A percentile compares a stretch with the other conserved stretches of the same genome.
Evolutionary conservation across 2,888 invertebrate genomes (phyloP).

Genomic region (Herminia tarsipennalis): DNA sequence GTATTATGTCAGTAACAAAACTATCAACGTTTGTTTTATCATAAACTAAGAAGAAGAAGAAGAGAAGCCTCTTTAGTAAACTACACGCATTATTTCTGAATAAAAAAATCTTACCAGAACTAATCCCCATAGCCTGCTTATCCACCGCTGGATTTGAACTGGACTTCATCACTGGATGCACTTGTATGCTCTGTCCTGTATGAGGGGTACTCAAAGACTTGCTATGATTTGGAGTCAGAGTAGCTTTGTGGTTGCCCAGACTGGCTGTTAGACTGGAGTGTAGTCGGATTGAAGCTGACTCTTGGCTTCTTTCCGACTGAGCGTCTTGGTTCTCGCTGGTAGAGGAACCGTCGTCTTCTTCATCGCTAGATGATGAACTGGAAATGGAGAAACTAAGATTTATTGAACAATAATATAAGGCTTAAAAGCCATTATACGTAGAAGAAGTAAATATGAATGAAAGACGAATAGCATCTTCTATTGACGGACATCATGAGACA

Average conservation of each 20-base stretch:
- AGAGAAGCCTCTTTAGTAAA: no score
- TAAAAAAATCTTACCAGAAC: conserved; percentile 74
- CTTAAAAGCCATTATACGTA: no score
- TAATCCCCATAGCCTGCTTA: conserved; percentile 81
- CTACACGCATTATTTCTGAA: no score
- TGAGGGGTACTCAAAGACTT: conserved; percentile 78
- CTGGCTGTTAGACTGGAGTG: conserved; percentile 54
- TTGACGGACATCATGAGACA: neutral
- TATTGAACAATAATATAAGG: neutral
- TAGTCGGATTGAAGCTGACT: conserved; percentile 62
- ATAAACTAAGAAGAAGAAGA: no score
- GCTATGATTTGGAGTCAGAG: conserved; percentile 72
- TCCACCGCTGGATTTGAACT: conserved; percentile 82
- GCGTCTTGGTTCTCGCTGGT: conserved; percentile 79
- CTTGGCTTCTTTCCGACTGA: conserved; percentile 71
- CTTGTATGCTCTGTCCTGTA: conserved; percentile 72
- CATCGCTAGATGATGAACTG: conserved; percentile 91
- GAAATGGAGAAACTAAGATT: conserved; percentile 34
- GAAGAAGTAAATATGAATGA: no score
- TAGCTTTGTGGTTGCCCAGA: conserved; percentile 51
- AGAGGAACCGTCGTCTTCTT: conserved; percentile 85
- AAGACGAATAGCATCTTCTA: no score
- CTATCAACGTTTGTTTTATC: no score
- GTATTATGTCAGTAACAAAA: no score
- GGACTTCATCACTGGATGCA: conserved; percentile 81